Conservation (phyloP, 2,113 vertebrate genomes). For the Cariama cristata region DNA sequence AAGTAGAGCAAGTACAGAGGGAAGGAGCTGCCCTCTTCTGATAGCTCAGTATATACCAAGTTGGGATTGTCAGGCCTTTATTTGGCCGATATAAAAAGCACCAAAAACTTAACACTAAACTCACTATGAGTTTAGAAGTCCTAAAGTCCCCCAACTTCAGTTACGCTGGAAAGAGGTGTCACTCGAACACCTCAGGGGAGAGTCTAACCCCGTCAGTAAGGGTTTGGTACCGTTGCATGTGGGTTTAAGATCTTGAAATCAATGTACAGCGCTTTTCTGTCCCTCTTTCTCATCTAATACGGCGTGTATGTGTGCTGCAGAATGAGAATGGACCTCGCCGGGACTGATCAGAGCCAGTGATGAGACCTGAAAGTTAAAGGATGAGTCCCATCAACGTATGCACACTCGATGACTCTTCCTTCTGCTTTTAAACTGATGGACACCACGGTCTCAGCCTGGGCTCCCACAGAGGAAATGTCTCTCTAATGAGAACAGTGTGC, state of each 20-base stretch:
- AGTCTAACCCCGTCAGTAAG: neutral
- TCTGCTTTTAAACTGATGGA: neutral
- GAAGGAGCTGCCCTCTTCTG: constrained; percentile 12
- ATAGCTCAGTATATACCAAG: fast-evolving
- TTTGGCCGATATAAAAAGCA: fast-evolving
- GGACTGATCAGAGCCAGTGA: neutral
- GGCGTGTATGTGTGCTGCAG: fast-evolving
- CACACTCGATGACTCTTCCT: fast-evolving
- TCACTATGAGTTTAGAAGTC: fast-evolving
- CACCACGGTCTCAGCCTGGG: fast-evolving
- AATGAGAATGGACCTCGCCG: fast-evolving
- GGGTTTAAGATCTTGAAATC: neutral
- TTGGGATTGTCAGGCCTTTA: fast-evolving
- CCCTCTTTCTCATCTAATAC: fast-evolving
- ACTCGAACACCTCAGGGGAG: no score
- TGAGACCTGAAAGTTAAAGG: no score
- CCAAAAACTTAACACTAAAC: fast-evolving
- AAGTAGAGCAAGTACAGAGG: fast-evolving
- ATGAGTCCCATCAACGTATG: fast-evolving
- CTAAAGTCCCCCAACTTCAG: fast-evolving
- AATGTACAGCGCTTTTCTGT: fast-evolving
- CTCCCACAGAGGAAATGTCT: no score
- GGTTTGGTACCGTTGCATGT: fast-evolving
- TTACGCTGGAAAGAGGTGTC: no score
- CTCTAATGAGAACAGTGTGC: neutral